These are phyloP conservation scores for Scaptodrosophila latifasciaeformis DNA, from an alignment of 2,888 invertebrate genomes.

Conservation along the genomic window DNA sequence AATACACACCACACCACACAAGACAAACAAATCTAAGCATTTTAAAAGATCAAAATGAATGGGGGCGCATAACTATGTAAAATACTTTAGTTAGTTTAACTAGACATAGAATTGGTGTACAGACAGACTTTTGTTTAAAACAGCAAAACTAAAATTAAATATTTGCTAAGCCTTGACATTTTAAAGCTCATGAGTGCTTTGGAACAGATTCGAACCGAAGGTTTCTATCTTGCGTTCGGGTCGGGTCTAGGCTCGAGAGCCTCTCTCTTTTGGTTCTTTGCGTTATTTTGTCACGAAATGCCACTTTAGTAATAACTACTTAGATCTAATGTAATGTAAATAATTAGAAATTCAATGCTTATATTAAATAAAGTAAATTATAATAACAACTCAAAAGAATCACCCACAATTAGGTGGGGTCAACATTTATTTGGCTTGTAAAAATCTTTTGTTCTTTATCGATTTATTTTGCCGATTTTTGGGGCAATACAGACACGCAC, in stretches of 20 bases:
- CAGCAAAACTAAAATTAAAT: neutral
- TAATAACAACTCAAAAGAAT: neutral
- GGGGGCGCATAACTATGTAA: conserved; percentile 5
- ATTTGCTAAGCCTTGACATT: too few relatives aligned
- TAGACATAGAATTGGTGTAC: neutral
- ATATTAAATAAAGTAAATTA: neutral
- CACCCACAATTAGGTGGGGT: neutral
- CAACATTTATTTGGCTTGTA: neutral
- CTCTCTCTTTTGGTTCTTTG: too few relatives aligned
- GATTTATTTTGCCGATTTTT: conserved; percentile 19
- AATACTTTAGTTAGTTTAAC: conserved; percentile 4
- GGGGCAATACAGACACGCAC: conserved; percentile 40
- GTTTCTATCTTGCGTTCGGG: too few relatives aligned
- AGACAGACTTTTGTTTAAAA: neutral
- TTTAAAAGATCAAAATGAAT: conserved; percentile 3
- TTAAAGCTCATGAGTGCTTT: too few relatives aligned
- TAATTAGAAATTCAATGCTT: too few relatives aligned
- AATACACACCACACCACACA: neutral
- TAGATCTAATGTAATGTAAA: too few relatives aligned
- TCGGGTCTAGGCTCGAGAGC: too few relatives aligned
- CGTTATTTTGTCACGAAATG: too few relatives aligned
- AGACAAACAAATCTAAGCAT: neutral
- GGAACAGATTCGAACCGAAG: too few relatives aligned
- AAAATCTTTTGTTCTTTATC: neutral
- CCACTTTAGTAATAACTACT: too few relatives aligned